These are phyloP conservation scores for Polyploca ridens DNA, from an alignment of 2,888 invertebrate species.

Conservation along the genomic window DNA sequence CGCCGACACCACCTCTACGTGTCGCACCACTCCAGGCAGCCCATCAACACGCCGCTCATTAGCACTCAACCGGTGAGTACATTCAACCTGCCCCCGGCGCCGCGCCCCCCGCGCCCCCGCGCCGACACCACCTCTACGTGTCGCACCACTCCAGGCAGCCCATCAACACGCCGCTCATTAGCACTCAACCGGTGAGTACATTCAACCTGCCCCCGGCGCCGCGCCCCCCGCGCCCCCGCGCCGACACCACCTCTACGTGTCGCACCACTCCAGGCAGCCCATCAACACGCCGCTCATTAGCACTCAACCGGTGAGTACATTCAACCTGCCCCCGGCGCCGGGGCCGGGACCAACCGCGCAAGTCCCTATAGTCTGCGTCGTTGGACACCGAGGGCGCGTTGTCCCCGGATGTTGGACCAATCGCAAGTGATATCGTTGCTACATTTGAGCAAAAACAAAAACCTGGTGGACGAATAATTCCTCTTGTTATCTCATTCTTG, in stretches of 20 bases:
- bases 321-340: slow-evolving; percentile 37
- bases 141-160: slow-evolving; percentile 89
- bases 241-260: slow-evolving; percentile 75
- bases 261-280: slow-evolving; percentile 89
- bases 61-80: slow-evolving; percentile 92
- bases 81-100: slow-evolving; percentile 34
- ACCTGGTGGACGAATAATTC: too few relatives aligned
- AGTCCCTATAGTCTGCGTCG: too few relatives aligned
- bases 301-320: slow-evolving; percentile 90
- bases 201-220: slow-evolving; percentile 34
- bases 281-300: slow-evolving; percentile 95
- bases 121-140: slow-evolving; percentile 77
- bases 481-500: too few relatives aligned
- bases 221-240: slow-evolving; percentile 71
- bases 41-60: slow-evolving; percentile 94
- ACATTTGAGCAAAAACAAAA: too few relatives aligned
- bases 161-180: slow-evolving; percentile 94
- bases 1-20: slow-evolving; percentile 79
- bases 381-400: too few relatives aligned
- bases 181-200: slow-evolving; percentile 91
- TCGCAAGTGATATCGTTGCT: too few relatives aligned
- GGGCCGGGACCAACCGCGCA: too few relatives aligned
- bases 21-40: slow-evolving; percentile 88
- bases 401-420: too few relatives aligned
- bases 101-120: slow-evolving; percentile 66